These are phyloP conservation scores for Caenorhabditis drosophilae DNA, from an alignment of 2,888 invertebrate species.

Conservation along the genomic window DNA sequence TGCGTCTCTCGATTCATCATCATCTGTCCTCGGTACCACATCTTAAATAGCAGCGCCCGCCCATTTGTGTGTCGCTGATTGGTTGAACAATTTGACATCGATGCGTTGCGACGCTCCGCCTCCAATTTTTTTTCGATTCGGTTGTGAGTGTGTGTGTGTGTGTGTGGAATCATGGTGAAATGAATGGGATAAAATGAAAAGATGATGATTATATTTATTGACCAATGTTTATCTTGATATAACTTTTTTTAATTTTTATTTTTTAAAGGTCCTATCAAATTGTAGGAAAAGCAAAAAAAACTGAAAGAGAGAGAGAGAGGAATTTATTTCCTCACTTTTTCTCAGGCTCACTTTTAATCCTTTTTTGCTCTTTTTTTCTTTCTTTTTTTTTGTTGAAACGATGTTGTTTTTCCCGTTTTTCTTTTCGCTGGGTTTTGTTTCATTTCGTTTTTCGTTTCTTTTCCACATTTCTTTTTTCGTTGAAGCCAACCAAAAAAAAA, in stretches of 20 bases:
- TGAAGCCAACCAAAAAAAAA: not conserved
- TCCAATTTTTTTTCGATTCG: no score
- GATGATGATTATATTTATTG: not conserved
- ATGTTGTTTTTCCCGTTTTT: not conserved
- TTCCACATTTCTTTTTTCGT: not conserved
- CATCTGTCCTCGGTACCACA: no score
- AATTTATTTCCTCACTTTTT: not conserved
- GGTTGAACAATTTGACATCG: constrained; percentile 1
- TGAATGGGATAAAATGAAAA: not conserved
- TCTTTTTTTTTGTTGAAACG: not conserved
- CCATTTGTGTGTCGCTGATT: no score
- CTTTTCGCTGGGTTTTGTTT: not conserved
- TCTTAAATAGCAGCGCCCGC: no score
- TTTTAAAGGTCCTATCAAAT: no score
- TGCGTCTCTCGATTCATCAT: no score
- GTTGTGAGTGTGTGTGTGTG: not conserved
- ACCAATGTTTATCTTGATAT: not conserved
- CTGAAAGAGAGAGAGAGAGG: no score
- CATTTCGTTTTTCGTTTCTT: not conserved
- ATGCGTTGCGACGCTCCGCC: no score
- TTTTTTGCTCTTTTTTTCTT: not conserved
- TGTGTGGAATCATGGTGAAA: no score
- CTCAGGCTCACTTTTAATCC: not conserved
- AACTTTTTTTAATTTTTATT: not conserved
- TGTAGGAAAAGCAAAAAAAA: no score